Conservation (phyloP, 2,113 vertebrate genomes). For the Daphoenositta chrysoptera region DNA sequence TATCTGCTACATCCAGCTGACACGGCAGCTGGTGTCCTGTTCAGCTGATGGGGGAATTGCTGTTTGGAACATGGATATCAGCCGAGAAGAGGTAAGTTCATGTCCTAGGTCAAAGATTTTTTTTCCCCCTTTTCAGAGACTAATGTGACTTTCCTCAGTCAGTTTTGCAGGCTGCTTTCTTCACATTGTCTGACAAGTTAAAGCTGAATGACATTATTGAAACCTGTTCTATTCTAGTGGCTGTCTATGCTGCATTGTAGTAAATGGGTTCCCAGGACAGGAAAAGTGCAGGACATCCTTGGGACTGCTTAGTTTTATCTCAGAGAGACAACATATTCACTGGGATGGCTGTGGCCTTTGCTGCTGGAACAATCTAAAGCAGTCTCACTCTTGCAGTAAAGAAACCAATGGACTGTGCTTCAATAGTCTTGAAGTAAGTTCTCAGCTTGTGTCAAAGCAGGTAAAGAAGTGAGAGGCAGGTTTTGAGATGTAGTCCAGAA, state of each 20-base stretch:
- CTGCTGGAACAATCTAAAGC: not conserved
- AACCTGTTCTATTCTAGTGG: not conserved
- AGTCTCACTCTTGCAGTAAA: not conserved
- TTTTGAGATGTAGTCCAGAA: not conserved
- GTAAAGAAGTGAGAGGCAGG: not conserved
- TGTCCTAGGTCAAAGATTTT: not conserved
- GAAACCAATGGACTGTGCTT: not conserved
- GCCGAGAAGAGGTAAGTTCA: conserved; percentile 85
- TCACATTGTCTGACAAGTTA: not conserved
- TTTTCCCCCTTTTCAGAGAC: not conserved
- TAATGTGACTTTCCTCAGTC: not conserved
- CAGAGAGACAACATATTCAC: not conserved
- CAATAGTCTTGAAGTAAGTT: not conserved
- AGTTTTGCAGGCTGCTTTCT: not conserved
- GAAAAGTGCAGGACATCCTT: not conserved
- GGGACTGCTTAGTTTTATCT: not conserved
- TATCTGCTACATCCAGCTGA: conserved; percentile 87
- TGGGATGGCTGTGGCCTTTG: not conserved
- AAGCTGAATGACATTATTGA: not conserved
- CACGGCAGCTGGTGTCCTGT: conserved; percentile 90
- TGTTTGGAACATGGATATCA: conserved; percentile 97
- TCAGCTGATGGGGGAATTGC: conserved; percentile 93
- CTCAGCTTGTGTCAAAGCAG: not conserved
- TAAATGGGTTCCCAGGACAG: not conserved
- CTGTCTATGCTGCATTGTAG: not conserved